These are phyloP conservation scores for Notospermus geniculatus DNA, from an alignment of 1,140 invertebrate species.

Conservation along the genomic window DNA sequence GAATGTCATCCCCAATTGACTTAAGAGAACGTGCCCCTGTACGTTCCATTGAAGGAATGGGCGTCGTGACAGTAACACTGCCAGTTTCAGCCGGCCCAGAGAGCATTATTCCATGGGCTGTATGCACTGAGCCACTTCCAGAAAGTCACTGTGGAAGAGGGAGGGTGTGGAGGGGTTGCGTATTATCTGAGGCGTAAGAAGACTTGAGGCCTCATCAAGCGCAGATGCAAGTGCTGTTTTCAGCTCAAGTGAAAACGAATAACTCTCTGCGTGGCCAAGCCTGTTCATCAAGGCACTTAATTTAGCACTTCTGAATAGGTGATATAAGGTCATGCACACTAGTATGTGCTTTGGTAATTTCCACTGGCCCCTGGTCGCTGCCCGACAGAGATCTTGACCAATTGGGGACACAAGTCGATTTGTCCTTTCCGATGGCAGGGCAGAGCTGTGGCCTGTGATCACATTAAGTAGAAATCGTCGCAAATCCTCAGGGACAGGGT, in stretches of 20 bases:
- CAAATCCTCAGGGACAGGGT: background rate
- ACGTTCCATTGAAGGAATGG: too few relatives aligned
- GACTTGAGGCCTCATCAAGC: conserved; percentile 14
- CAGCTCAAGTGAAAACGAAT: conserved; percentile 25
- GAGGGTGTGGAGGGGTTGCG: conserved; percentile 14
- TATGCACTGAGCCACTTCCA: conserved; percentile 24
- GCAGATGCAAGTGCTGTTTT: conserved; percentile 19
- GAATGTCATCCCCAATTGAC: too few relatives aligned
- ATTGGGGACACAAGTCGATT: conserved; percentile 3
- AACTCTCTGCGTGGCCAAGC: conserved; percentile 23
- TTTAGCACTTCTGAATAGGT: conserved; percentile 23
- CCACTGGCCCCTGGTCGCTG: conserved; percentile 22
- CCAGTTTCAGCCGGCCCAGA: background rate
- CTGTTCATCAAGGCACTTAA: conserved; percentile 23
- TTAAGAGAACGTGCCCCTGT: too few relatives aligned
- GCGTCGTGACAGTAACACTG: too few relatives aligned
- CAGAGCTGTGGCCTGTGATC: background rate
- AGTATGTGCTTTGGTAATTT: conserved; percentile 27
- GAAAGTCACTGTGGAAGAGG: conserved; percentile 28
- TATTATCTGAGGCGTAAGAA: conserved; percentile 21
- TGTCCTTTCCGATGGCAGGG: conserved; percentile 2
- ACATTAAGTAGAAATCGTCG: conserved; percentile 3
- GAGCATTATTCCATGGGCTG: conserved; percentile 29
- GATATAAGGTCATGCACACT: conserved; percentile 14
- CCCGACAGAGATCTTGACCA: conserved; percentile 17